These are phyloP conservation scores for Odontomachus brunneus DNA, from an alignment of 1,140 invertebrate species.

Conservation along the genomic window DNA sequence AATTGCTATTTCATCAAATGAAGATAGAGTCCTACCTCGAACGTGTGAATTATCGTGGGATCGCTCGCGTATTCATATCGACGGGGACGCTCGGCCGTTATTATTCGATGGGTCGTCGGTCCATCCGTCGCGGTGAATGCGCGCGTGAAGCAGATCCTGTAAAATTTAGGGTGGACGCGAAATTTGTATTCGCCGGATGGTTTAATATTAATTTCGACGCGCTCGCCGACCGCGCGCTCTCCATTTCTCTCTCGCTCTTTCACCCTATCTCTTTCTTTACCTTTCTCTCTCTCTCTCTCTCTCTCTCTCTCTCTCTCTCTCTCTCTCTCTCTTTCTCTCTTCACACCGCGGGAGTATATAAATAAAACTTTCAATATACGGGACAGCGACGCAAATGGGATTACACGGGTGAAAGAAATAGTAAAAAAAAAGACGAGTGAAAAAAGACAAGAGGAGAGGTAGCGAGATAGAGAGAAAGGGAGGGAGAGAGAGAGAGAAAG, in stretches of 20 bases:
- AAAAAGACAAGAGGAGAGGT: neutral
- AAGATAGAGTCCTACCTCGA: neutral
- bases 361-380: slow-evolving; percentile 55
- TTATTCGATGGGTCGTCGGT: neutral
- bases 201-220: slow-evolving; percentile 48
- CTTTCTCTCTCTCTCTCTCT: too few species aligned
- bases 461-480: neutral
- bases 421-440: slow-evolving; percentile 4
- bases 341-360: neutral
- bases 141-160: neutral
- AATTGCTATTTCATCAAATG: slow-evolving; percentile 15
- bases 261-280: too few species aligned
- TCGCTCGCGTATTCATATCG: neutral
- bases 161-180: slow-evolving; percentile 20
- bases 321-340: neutral
- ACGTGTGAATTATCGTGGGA: neutral
- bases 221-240: neutral
- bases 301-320: too few species aligned
- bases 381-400: slow-evolving; percentile 46
- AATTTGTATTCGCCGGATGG: slow-evolving; percentile 25
- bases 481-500: neutral
- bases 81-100: neutral
- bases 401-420: slow-evolving; percentile 33
- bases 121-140: neutral
- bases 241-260: too few species aligned